Percentiles rank a stretch among this genome's conserved stretches.
phyloP scores from a whole-genome alignment of 1,140 invertebrate species.

The Phocides pigmalion region DNA sequence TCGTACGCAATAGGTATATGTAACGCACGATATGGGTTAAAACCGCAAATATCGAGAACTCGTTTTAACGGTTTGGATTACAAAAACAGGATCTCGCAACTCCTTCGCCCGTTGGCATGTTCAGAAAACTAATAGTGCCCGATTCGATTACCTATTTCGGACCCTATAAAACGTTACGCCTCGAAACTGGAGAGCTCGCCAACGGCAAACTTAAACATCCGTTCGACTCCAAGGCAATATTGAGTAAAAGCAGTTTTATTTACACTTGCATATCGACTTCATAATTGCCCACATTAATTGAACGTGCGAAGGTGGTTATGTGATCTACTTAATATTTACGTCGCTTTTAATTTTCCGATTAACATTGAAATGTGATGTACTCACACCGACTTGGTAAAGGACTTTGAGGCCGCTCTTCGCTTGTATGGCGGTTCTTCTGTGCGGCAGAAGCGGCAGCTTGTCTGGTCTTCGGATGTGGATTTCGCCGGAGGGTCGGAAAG shows the following conservation, averaged over 20 bases:
- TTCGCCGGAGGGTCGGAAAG: constrained; percentile 71
- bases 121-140: constrained; percentile 24
- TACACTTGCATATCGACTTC: constrained; percentile 30
- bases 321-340: constrained; percentile 19
- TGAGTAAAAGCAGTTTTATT: constrained; percentile 29
- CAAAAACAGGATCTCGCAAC: constrained; percentile 29
- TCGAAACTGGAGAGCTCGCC: constrained; percentile 14
- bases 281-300: constrained; percentile 26
- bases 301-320: constrained; percentile 17
- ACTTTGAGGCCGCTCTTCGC: constrained; percentile 70
- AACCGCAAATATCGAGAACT: constrained; percentile 33
- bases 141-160: constrained; percentile 23
- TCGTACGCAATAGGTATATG: constrained; percentile 15
- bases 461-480: constrained; percentile 71
- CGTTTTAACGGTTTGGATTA: constrained; percentile 32
- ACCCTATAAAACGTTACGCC: constrained; percentile 17
- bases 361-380: constrained; percentile 41
- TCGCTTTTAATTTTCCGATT: background rate
- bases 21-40: constrained; percentile 30
- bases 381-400: constrained; percentile 76
- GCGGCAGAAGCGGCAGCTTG: constrained; percentile 67
- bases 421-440: constrained; percentile 57
- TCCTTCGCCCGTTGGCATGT: constrained; percentile 19
- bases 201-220: constrained; percentile 36
- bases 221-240: constrained; percentile 30